Base-by-base conservation (phyloP, 2,888 invertebrate species). In the Nyleta sp. region DNA sequence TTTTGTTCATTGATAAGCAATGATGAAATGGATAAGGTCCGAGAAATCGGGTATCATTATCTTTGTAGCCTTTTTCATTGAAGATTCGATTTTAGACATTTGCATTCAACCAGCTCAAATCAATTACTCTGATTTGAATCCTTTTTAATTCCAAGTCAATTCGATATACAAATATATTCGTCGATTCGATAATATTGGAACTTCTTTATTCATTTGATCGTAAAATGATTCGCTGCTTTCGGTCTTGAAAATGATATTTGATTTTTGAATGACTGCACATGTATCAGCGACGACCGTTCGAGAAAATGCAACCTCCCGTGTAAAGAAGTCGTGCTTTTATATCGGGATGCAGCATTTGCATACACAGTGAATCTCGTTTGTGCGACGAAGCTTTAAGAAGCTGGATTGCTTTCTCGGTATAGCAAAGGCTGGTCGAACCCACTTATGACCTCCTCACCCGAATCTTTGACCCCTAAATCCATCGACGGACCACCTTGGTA, bases 391-490 rank as follows among this genome's bases (percentile, higher is more conserved):
- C n/a, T n/a, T n/a, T n/a, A n/a, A 70, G 40, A 55, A 76, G 71
- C 81, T 82, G 83, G 80, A 81, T 82, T 71, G 77, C 71, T 76
- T 73, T 78, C 50, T 79, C 62, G 81, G 78, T 80, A 84, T 80
- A 81, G 84, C 84, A 80, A 82, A 82, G 78, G 46, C 82, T 80
- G 77, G 81, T 80, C 80, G 74, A 82, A 84, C 84, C 83, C 84
- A 80, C 78, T 70, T 65, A 48, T 83, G 83, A 86, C 84, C 85
- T 80, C 78, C 80, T 83, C 82, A 74, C 68, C 82, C 83, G 77
- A 86, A 84, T 83, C 81, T n/a, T n/a, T n/a, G n/a, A n/a, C n/a
- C n/a, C n/a, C n/a, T n/a, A n/a, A n/a, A 80, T 81, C 74, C 65
- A 80, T 76, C 78, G 78, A 20, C 74, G 55, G 75, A 72, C 77